A percentile compares a stretch with the other conserved stretches of the same genome.
Conservation (phyloP, 2,113 vertebrate genomes). For the Syngnathoides biaculeatus region DNA sequence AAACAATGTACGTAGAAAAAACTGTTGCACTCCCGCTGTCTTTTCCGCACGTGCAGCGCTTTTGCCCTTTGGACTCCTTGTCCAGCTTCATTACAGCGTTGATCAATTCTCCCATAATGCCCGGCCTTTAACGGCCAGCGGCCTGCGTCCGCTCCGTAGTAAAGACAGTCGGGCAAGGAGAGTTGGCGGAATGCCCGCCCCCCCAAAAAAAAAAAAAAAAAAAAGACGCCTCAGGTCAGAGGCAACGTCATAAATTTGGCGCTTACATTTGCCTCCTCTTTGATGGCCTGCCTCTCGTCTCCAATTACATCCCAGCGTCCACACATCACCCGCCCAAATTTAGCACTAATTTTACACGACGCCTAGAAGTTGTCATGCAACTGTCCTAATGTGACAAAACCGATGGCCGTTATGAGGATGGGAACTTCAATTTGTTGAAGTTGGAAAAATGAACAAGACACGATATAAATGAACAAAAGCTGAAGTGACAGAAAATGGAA, state of each 20-base stretch:
- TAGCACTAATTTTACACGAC: slow-evolving; percentile 72
- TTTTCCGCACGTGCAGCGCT: neutral
- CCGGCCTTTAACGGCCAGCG: slow-evolving; percentile 42
- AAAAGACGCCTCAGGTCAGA: slow-evolving; percentile 79
- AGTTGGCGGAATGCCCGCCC: slow-evolving; percentile 78
- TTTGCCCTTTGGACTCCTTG: slow-evolving; percentile 24
- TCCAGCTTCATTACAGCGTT: slow-evolving; percentile 45
- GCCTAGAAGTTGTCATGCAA: slow-evolving; percentile 57
- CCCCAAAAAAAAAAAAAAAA: slow-evolving; percentile 51
- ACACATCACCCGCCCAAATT: slow-evolving; percentile 70
- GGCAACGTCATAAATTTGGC: slow-evolving; percentile 82
- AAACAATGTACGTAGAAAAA: neutral
- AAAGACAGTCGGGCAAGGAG: slow-evolving; percentile 79
- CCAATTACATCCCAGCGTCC: slow-evolving; percentile 78
- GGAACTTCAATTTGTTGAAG: neutral
- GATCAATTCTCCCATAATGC: slow-evolving; percentile 53
- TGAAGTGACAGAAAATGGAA: no score
- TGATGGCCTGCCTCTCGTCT: slow-evolving; percentile 76
- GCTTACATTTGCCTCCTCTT: slow-evolving; percentile 75
- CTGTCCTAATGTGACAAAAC: slow-evolving; percentile 5
- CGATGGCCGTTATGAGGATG: neutral
- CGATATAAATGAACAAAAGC: no score
- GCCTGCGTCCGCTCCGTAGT: slow-evolving; percentile 66
- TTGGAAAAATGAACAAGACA: neutral
- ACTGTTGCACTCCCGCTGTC: neutral